Conservation (phyloP, 2,888 invertebrate genomes). For the Julus scanicus region DNA sequence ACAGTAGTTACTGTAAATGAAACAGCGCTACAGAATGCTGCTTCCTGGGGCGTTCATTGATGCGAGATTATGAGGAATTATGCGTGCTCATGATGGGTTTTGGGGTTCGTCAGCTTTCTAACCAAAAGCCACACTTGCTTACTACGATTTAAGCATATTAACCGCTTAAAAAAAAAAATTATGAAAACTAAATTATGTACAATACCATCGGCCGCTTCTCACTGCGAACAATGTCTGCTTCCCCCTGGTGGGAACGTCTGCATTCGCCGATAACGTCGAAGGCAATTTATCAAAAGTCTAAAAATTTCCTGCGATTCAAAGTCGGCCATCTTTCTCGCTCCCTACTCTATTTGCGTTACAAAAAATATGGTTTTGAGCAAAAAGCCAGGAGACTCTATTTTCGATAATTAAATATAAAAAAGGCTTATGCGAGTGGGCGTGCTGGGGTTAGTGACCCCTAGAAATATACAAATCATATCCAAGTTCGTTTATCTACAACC, state of each 20-base stretch:
- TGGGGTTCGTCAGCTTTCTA: background rate
- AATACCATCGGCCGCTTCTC: background rate
- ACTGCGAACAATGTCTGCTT: background rate
- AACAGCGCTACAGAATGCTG: background rate
- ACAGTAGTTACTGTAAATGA: conserved; percentile 14
- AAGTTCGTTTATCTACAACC: background rate
- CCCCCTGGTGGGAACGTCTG: background rate
- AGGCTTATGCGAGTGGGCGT: background rate
- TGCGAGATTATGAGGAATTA: background rate
- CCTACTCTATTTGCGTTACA: background rate
- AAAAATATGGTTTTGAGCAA: conserved; percentile 4
- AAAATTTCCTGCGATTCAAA: conserved; percentile 8
- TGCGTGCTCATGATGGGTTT: background rate
- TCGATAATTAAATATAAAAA: background rate
- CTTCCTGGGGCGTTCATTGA: background rate
- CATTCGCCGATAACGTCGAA: background rate
- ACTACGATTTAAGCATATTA: background rate
- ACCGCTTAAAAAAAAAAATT: background rate
- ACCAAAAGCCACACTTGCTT: background rate
- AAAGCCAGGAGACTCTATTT: background rate
- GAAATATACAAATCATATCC: conserved; percentile 33
- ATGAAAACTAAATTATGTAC: background rate
- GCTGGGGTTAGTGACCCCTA: background rate
- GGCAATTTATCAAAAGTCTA: conserved; percentile 3
- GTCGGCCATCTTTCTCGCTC: background rate